Evolutionary conservation across 2,797 vertebrate species (phyloP).

Genomic region (Helarctos malayanus): DNA sequence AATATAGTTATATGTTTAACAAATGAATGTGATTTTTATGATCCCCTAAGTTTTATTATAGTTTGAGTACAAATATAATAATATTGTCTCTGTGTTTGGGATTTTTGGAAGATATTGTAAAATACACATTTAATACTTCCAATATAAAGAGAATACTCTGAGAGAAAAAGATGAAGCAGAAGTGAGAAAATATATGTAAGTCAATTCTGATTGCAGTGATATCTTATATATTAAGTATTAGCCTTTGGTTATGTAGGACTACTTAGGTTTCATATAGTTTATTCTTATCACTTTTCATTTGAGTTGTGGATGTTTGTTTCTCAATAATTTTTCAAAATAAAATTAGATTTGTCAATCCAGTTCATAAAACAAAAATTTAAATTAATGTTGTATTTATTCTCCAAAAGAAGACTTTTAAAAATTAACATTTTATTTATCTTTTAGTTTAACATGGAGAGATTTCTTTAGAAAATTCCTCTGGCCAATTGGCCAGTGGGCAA

Average conservation of each 20-base stretch:
- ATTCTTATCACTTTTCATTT: slow-evolving; percentile 9
- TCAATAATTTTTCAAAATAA: neutral
- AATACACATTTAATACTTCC: neutral
- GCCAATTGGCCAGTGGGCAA: neutral
- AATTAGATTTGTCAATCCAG: neutral
- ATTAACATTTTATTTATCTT: slow-evolving; percentile 25
- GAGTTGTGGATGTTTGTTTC: neutral
- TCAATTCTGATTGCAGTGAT: neutral
- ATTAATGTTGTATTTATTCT: slow-evolving; percentile 2
- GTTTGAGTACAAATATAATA: slow-evolving; percentile 27
- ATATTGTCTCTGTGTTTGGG: neutral
- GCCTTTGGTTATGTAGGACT: neutral
- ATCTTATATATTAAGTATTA: neutral
- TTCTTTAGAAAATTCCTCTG: slow-evolving; percentile 9
- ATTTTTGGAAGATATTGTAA: neutral
- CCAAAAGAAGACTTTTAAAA: neutral
- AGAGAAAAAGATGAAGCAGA: neutral
- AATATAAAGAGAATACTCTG: neutral
- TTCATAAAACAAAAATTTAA: neutral
- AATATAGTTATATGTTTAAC: neutral
- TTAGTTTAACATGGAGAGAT: neutral
- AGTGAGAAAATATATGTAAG: neutral
- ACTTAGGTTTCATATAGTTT: neutral
- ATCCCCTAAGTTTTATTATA: neutral
- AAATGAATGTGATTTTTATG: neutral